Evolutionary conservation across 2,888 invertebrate genomes (phyloP), one percentile per base, ranked within the genome.

Genomic region (Netelia virgata): DNA sequence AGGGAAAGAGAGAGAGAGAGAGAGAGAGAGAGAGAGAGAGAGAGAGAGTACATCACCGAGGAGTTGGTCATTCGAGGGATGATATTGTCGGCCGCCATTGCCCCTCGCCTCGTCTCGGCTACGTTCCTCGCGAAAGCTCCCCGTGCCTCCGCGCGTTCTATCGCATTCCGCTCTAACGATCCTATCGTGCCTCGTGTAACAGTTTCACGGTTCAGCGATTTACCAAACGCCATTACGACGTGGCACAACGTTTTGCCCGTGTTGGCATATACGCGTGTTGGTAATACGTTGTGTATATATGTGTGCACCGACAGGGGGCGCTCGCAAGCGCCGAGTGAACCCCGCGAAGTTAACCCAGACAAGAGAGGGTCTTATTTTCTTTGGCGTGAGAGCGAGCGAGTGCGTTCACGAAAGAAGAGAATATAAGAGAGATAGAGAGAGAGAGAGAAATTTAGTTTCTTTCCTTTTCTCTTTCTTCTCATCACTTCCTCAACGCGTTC

Each of bases 131-230:
- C 73, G 78, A 73, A 70, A 75, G 75, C 73, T 83, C 74, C 43
- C 50, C 74, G 61, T 41, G 14, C 80, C 73, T 83, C 75, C 43
- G 23, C 75, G 55, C 41, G 70, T 53, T 70, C 83, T 83, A 83
- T 87, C 85, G 83, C 86, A 88, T 88, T 88, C 88, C 86, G 78
- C 70, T 86, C 84, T 86, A 86, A 88, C 86, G 86, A 88, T 87
- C 87, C 74, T 88, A 87, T 86, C 88, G 86, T 86, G 86, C 86
- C 83, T 76, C 81, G 87, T 83, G 87, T 89, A 87, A 87, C 87
- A 87, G 88, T 90, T 88, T 91, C 90, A 89, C 86, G 88, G 88
- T 90, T 88, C 89, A 88, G 83, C 86, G 87, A 85, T 86, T 88
- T 88, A 89, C 88, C 86, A 83, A 84, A 84, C 79, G 81, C 84